A percentile compares a stretch with the other conserved stretches of the same genome.
Evolutionary conservation across 2,113 vertebrate genomes (phyloP).

Genomic region (Sinocyclocheilus anophthalmus): DNA sequence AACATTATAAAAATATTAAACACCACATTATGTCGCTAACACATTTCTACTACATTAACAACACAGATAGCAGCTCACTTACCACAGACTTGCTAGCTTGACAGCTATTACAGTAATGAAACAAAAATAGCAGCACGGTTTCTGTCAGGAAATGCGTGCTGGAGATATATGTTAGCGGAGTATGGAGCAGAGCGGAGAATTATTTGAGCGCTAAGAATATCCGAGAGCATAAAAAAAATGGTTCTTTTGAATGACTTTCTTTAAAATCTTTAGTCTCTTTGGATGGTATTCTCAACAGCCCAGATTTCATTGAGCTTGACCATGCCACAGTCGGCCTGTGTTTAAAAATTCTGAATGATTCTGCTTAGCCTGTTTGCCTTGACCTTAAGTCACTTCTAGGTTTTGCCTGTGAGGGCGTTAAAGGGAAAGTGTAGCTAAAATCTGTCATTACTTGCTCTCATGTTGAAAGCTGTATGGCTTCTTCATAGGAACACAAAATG

Average conservation of each 20-base stretch:
- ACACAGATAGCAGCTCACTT: conserved; percentile 12
- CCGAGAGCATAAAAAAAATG: conserved; percentile 47
- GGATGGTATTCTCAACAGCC: conserved; percentile 50
- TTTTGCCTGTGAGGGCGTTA: background rate
- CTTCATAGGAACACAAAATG: background rate
- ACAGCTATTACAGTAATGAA: conserved; percentile 27
- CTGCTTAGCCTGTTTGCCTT: conserved; percentile 38
- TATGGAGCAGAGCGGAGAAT: background rate
- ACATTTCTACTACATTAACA: conserved; percentile 18
- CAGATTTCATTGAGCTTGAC: conserved; percentile 52
- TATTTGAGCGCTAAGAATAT: conserved; percentile 37
- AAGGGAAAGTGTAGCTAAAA: background rate
- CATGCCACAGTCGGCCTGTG: conserved; percentile 47
- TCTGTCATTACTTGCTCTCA: background rate
- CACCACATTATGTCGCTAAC: background rate
- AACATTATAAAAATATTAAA: conserved; percentile 30
- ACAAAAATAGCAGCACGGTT: background rate
- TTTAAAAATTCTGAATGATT: conserved; percentile 40
- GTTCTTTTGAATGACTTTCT: conserved; percentile 52
- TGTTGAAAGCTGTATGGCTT: conserved; percentile 2
- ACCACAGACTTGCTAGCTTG: conserved; percentile 25
- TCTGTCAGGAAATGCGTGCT: background rate
- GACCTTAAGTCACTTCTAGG: conserved; percentile 37
- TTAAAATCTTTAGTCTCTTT: conserved; percentile 54
- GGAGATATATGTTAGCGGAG: conserved; percentile 3